Conservation (phyloP, 1,140 invertebrate species). For the Papilio polyxenes region DNA sequence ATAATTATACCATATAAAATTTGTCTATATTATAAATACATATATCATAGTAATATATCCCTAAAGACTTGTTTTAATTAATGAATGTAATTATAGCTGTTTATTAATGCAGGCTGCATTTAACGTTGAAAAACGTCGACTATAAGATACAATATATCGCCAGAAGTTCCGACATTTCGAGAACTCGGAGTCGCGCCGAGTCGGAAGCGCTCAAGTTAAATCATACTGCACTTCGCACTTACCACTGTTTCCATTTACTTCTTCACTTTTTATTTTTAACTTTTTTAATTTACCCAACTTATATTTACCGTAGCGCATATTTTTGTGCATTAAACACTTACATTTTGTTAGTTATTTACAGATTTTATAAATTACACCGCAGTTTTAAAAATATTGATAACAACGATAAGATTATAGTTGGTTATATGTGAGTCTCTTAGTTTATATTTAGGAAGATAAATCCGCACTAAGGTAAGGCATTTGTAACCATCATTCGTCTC, state of each 20-base stretch:
- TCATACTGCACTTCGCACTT: slow-evolving; percentile 26
- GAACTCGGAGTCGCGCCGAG: slow-evolving; percentile 10
- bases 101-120: slow-evolving; percentile 9
- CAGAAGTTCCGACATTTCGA: slow-evolving; percentile 22
- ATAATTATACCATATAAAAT: too few relatives aligned
- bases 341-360: not conserved
- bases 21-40: too few relatives aligned
- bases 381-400: too few relatives aligned
- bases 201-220: slow-evolving; percentile 15
- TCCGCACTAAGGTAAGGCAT: too few relatives aligned
- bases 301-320: not conserved
- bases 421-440: too few relatives aligned
- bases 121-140: not conserved
- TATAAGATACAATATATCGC: slow-evolving; percentile 24
- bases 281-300: slow-evolving; percentile 9
- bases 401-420: too few relatives aligned
- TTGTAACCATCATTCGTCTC: too few relatives aligned
- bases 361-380: too few relatives aligned
- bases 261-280: slow-evolving; percentile 4
- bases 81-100: not conserved
- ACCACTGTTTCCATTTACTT: slow-evolving; percentile 24
- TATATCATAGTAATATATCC: too few relatives aligned
- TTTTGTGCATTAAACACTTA: not conserved
- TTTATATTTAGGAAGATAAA: too few relatives aligned
- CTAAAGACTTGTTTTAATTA: not conserved